These are phyloP conservation scores for Apantesis nais DNA, from an alignment of 2,888 invertebrate species.

Conservation along the genomic window DNA sequence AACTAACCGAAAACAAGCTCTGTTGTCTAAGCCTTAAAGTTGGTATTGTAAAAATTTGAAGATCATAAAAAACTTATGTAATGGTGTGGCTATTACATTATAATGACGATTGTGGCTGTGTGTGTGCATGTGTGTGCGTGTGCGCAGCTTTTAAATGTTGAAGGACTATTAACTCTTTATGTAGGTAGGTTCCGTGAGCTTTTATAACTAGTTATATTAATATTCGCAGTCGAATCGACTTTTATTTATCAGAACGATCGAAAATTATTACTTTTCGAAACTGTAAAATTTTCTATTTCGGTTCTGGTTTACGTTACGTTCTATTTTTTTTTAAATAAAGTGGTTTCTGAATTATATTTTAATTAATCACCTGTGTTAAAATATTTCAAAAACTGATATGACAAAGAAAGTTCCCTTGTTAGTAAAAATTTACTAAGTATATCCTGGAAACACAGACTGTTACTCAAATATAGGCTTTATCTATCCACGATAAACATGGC, in stretches of 20 bases:
- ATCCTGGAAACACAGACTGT: too few species aligned
- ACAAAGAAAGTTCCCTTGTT: neutral
- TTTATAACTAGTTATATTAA: slow-evolving; percentile 39
- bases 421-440: too few species aligned
- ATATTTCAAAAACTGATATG: neutral
- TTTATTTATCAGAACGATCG: slow-evolving; percentile 15
- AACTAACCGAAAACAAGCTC: slow-evolving; percentile 29
- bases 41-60: slow-evolving; percentile 24
- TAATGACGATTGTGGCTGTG: slow-evolving; percentile 38
- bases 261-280: slow-evolving; percentile 18
- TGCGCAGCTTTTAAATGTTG: slow-evolving; percentile 51
- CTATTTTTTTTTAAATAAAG: neutral
- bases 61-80: slow-evolving; percentile 52
- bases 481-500: too few species aligned
- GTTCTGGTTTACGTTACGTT: slow-evolving; percentile 5
- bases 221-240: slow-evolving; percentile 18
- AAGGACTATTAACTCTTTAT: slow-evolving; percentile 39
- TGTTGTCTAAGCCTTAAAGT: slow-evolving; percentile 28
- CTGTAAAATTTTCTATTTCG: slow-evolving; percentile 5
- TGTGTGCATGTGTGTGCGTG: slow-evolving; percentile 43
- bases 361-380: neutral
- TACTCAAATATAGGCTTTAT: too few species aligned
- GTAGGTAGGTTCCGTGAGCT: slow-evolving; percentile 44
- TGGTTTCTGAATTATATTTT: neutral
- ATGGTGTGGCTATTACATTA: slow-evolving; percentile 55